A percentile compares a stretch with the other conserved stretches of the same genome.
Conservation (phyloP, 2,888 invertebrate genomes). For the Mimas tiliae region DNA sequence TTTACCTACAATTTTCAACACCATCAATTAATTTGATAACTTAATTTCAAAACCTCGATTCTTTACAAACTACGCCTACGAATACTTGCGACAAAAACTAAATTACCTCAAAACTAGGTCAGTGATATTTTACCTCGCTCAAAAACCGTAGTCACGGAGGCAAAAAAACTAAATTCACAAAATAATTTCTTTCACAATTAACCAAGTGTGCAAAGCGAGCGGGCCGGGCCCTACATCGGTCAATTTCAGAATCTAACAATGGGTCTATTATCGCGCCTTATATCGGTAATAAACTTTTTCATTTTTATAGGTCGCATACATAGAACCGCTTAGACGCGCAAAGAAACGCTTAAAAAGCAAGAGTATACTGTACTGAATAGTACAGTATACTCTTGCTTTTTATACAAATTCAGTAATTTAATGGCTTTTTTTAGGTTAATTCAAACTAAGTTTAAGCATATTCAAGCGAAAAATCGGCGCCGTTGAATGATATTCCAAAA, state of each 20-base stretch:
- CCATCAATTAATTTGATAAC: conserved; percentile 16
- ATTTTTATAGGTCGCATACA: conserved; percentile 14
- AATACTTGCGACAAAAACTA: conserved; percentile 17
- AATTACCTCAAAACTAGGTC: conserved; percentile 17
- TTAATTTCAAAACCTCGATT: conserved; percentile 17
- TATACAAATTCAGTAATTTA: too few relatives aligned
- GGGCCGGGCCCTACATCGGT: conserved; percentile 4
- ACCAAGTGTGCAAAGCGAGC: not conserved
- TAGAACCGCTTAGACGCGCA: conserved; percentile 4
- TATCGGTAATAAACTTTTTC: conserved; percentile 14
- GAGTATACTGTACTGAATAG: too few relatives aligned
- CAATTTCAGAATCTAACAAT: conserved; percentile 17
- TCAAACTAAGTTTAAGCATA: too few relatives aligned
- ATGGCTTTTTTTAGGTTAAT: too few relatives aligned
- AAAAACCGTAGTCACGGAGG: conserved; percentile 21
- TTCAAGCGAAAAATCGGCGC: too few relatives aligned
- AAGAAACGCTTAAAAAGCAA: too few relatives aligned
- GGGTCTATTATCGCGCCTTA: conserved; percentile 10
- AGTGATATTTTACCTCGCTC: conserved; percentile 5
- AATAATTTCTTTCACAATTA: conserved; percentile 22
- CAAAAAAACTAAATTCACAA: conserved; percentile 17
- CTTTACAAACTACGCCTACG: conserved; percentile 18
- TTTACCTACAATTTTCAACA: conserved; percentile 10
- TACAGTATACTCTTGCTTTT: too few relatives aligned
- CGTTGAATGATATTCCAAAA: too few relatives aligned